A percentile compares a stretch with the other conserved stretches of the same genome.
Conservation (phyloP, 1,140 invertebrate species). For the Pantala flavescens region DNA sequence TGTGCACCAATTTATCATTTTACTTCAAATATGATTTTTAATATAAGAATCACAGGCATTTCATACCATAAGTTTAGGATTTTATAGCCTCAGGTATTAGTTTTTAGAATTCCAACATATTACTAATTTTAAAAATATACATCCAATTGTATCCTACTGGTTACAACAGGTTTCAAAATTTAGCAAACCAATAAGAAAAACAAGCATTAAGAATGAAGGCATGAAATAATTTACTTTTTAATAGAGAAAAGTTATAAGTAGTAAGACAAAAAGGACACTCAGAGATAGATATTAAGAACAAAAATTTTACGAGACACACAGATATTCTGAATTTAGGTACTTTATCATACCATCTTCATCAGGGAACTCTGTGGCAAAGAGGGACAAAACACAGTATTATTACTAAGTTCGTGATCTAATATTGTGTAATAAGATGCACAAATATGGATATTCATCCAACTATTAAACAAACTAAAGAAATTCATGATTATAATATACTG, state of each 20-base stretch:
- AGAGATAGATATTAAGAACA: conserved; percentile 15
- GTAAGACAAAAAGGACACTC: conserved; percentile 12
- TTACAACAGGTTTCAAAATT: neutral
- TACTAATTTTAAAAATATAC: no score
- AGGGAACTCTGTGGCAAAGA: conserved; percentile 22
- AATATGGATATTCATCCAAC: neutral
- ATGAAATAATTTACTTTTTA: conserved; percentile 15
- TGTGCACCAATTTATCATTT: neutral
- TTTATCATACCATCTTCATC: conserved; percentile 26
- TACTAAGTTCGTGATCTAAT: neutral
- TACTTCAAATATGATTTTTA: no score
- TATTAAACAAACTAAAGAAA: no score
- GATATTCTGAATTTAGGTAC: conserved; percentile 21
- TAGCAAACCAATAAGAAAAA: conserved; percentile 9
- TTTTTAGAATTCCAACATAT: no score
- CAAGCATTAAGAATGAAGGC: conserved; percentile 13
- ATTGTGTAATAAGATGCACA: no score
- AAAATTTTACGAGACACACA: conserved; percentile 15
- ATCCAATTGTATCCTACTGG: no score
- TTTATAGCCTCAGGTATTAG: no score
- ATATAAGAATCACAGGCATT: no score
- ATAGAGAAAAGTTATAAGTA: neutral
- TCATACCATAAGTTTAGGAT: no score
- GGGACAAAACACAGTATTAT: conserved; percentile 14
- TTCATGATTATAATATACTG: no score